Evolutionary conservation across 2,888 invertebrate genomes (phyloP).

Genomic region (Micoletzkya japonica): DNA sequence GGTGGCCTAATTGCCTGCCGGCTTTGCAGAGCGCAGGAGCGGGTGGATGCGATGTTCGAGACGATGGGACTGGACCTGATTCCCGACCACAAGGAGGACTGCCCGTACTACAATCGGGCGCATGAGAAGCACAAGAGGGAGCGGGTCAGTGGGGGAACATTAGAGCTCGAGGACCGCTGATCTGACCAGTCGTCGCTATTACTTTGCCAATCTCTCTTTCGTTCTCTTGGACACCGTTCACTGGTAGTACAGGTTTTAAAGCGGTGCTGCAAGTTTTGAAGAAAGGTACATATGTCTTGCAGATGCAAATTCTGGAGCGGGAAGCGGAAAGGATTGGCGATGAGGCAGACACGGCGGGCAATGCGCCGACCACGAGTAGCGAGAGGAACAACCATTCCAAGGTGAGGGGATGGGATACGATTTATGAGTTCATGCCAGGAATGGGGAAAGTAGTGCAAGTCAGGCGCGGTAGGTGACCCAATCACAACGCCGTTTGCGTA

Average conservation of each 20-base stretch:
- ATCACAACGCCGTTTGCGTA: neutral
- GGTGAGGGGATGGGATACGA: too few relatives aligned
- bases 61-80: conserved; percentile 45
- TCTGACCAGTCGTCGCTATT: too few relatives aligned
- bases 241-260: too few relatives aligned
- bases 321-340: conserved; percentile 36
- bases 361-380: conserved; percentile 34
- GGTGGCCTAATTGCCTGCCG: neutral
- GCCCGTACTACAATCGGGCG: conserved; percentile 42
- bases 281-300: too few relatives aligned
- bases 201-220: too few relatives aligned
- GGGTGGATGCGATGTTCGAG: conserved; percentile 47
- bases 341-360: conserved; percentile 15
- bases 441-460: too few relatives aligned
- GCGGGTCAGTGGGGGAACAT: neutral
- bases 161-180: too few relatives aligned
- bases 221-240: too few relatives aligned
- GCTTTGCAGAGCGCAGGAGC: conserved; percentile 46
- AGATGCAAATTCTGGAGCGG: conserved; percentile 43
- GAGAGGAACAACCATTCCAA: too few relatives aligned
- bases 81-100: conserved; percentile 50
- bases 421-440: too few relatives aligned
- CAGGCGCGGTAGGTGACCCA: too few relatives aligned
- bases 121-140: neutral
- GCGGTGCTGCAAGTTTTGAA: too few relatives aligned